These are phyloP conservation scores for Timema podura DNA, from an alignment of 2,888 invertebrate genomes.

Conservation along the genomic window DNA sequence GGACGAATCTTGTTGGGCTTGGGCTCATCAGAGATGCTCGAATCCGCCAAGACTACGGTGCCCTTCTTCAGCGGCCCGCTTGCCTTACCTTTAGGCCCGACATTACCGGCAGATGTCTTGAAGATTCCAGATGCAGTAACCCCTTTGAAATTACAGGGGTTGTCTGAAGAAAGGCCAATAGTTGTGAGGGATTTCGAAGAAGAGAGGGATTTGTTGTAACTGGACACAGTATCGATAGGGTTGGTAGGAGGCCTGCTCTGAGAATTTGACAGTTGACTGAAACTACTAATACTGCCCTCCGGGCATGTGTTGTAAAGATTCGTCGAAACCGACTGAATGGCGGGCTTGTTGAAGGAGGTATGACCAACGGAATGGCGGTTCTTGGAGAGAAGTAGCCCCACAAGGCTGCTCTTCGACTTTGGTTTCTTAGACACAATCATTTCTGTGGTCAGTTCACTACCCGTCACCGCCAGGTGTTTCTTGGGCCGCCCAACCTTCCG, in stretches of 20 bases:
- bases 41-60: neutral
- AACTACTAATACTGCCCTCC: no score
- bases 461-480: constrained; percentile 57
- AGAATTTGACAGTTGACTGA: no score
- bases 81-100: no score
- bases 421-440: constrained; percentile 69
- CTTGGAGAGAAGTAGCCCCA: constrained; percentile 55
- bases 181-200: no score
- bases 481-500: constrained; percentile 79
- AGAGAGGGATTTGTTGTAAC: no score
- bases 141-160: no score
- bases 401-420: constrained; percentile 62
- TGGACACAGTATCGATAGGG: neutral
- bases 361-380: constrained; percentile 16
- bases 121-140: no score
- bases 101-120: no score
- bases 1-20: constrained; percentile 58
- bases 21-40: constrained; percentile 40
- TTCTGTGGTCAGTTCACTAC: constrained; percentile 61
- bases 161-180: no score
- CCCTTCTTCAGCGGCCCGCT: neutral
- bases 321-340: constrained; percentile 1
- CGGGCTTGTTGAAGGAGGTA: neutral
- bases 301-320: neutral
- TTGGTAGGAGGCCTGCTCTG: neutral